Conservation (phyloP, 2,797 vertebrate genomes). For the Bucorvus abyssinicus region DNA sequence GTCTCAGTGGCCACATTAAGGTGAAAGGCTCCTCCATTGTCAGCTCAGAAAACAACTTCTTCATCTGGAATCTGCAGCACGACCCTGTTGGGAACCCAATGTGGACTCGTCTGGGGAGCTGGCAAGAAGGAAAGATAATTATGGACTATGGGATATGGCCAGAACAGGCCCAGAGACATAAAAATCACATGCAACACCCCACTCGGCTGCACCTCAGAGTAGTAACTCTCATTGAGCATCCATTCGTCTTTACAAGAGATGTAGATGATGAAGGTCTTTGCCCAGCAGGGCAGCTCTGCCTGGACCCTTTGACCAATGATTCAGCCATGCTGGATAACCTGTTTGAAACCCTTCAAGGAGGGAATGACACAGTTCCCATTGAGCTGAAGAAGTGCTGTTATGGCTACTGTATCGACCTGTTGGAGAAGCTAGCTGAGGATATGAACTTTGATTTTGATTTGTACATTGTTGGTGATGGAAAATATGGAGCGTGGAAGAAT, state of each 20-base stretch:
- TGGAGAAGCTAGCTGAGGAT: slow-evolving; percentile 95
- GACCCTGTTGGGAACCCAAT: slow-evolving; percentile 93
- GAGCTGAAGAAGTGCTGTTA: slow-evolving; percentile 94
- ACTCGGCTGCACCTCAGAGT: slow-evolving; percentile 87
- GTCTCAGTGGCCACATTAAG: slow-evolving; percentile 88
- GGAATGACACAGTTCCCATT: slow-evolving; percentile 85
- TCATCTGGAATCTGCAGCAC: slow-evolving; percentile 97
- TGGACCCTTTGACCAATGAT: slow-evolving; percentile 91
- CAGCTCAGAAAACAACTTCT: slow-evolving; percentile 92
- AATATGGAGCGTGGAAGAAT: slow-evolving; percentile 92
- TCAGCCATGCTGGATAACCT: slow-evolving; percentile 82
- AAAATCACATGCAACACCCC: slow-evolving; percentile 74
- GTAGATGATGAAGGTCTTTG: slow-evolving; percentile 95
- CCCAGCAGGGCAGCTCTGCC: slow-evolving; percentile 92
- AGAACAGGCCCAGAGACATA: slow-evolving; percentile 83
- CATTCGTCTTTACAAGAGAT: slow-evolving; percentile 94
- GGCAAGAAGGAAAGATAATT: slow-evolving; percentile 87
- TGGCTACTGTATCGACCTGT: slow-evolving; percentile 94
- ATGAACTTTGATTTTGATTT: slow-evolving; percentile 96
- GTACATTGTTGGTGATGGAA: slow-evolving; percentile 96
- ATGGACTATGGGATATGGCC: slow-evolving; percentile 95
- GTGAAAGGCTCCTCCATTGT: slow-evolving; percentile 82
- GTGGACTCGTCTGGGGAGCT: slow-evolving; percentile 94
- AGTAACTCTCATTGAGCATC: slow-evolving; percentile 94
- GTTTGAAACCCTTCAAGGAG: slow-evolving; percentile 85